Conservation (phyloP, 30 jellyfish, hydroid and myxozoan genomes). For the Cassiopea xamachana region DNA sequence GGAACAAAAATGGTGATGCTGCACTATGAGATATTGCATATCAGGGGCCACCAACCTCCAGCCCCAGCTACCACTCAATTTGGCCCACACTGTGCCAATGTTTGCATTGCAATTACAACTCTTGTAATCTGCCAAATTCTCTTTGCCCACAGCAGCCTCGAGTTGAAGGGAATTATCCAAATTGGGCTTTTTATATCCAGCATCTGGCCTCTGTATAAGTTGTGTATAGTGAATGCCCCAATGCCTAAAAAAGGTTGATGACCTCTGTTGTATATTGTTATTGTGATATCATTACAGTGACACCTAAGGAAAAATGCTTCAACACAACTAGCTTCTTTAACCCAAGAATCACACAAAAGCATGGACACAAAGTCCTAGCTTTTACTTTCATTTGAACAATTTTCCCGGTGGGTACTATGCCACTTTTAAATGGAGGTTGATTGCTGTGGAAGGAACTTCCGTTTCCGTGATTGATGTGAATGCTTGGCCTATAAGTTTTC, state of each 20-base stretch:
- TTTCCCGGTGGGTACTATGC: not conserved
- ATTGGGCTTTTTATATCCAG: too few species aligned
- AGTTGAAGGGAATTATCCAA: too few species aligned
- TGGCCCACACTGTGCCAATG: too few species aligned
- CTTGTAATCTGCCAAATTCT: too few species aligned
- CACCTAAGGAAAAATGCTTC: not conserved
- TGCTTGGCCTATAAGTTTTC: slow-evolving; percentile 2
- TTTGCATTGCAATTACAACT: too few species aligned
- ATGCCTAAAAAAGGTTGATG: too few species aligned
- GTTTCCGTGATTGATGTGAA: slow-evolving; percentile 27
- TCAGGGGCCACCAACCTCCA: too few species aligned
- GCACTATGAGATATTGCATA: not conserved
- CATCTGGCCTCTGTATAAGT: too few species aligned
- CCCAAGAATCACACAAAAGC: not conserved
- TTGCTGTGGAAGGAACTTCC: slow-evolving; percentile 27
- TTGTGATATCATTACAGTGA: not conserved
- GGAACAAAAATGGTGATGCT: not conserved
- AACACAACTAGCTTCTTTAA: not conserved
- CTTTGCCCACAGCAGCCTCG: too few species aligned
- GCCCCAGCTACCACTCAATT: too few species aligned
- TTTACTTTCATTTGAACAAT: not conserved
- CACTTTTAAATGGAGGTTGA: not conserved
- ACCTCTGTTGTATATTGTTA: too few species aligned
- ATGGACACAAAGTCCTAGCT: not conserved
- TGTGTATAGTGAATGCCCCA: too few species aligned